Percentiles rank a stretch among this genome's conserved stretches.
Evolutionary conservation across 2,888 invertebrate species (phyloP).

Genomic region (Sussaba pulchella): DNA sequence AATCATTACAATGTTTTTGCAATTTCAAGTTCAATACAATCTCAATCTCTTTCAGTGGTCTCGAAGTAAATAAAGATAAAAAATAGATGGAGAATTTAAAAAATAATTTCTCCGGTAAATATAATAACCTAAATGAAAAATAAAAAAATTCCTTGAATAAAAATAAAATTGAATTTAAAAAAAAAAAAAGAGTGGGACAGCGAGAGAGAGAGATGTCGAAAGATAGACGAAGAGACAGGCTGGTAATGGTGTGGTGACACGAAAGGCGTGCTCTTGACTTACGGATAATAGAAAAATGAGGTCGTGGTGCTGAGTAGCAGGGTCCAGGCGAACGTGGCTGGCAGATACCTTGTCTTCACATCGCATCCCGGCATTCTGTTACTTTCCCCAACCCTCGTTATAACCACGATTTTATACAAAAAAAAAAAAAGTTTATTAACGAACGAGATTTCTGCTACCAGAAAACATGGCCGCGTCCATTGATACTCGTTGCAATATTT

Average conservation of each 20-base stretch:
- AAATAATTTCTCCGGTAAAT: no score
- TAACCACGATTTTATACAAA: constrained; percentile 7
- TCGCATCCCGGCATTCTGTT: constrained; percentile 97
- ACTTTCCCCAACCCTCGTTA: constrained; percentile 28
- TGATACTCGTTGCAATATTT: constrained; percentile 65
- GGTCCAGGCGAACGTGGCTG: constrained; percentile 99
- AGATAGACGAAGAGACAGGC: constrained; percentile 10
- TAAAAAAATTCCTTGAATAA: no score
- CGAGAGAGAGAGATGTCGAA: constrained; percentile 3
- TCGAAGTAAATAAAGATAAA: no score
- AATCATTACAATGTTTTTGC: no score
- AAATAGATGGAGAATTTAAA: no score
- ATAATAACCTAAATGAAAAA: no score
- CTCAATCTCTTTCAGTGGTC: no score
- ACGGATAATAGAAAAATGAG: constrained; percentile 99
- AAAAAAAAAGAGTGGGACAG: constrained; percentile 15
- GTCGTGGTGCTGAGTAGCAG: constrained; percentile 96
- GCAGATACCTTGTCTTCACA: constrained; percentile 98
- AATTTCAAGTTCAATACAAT: no score
- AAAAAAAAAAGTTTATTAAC: constrained; percentile 69
- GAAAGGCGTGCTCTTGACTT: constrained; percentile 86
- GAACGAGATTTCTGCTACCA: constrained; percentile 82
- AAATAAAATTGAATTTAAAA: no score
- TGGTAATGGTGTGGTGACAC: not conserved
- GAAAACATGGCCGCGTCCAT: constrained; percentile 84